Percentiles rank a stretch among this genome's conserved stretches.
Evolutionary conservation across 2,113 vertebrate genomes (phyloP).

Genomic region (Gila orcuttii): DNA sequence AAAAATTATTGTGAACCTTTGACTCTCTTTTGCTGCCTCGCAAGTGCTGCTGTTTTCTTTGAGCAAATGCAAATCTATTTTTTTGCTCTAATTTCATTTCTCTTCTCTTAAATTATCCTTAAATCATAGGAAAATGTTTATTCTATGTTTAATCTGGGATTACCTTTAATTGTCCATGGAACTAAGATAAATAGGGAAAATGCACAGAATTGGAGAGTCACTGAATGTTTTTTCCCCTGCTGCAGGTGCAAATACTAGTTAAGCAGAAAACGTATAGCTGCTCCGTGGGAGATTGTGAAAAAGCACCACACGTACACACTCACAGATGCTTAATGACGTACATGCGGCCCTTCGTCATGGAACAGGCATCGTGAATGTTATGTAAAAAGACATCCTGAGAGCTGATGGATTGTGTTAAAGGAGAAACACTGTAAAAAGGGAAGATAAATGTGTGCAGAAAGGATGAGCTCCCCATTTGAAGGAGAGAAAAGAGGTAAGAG

Average conservation of each 20-base stretch:
- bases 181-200: constrained; percentile 63
- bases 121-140: constrained; percentile 46
- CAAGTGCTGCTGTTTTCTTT: not conserved
- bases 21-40: not conserved
- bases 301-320: not conserved
- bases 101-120: not conserved
- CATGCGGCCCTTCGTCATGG: not conserved
- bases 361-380: not conserved
- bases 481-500: constrained; percentile 55
- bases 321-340: constrained; percentile 33
- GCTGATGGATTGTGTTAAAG: constrained; percentile 3
- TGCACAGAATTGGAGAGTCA: not conserved
- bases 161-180: constrained; percentile 64
- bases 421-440: not conserved
- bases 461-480: constrained; percentile 44
- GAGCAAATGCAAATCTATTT: not conserved
- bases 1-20: not conserved
- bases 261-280: constrained; percentile 38
- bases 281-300: not conserved
- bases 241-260: not conserved
- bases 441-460: constrained; percentile 58
- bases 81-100: not conserved
- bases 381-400: constrained; percentile 25
- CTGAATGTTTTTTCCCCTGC: not conserved
- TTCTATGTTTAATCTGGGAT: constrained; percentile 69